Conservation (phyloP, 2,113 vertebrate genomes). For the Dinomys branickii region DNA sequence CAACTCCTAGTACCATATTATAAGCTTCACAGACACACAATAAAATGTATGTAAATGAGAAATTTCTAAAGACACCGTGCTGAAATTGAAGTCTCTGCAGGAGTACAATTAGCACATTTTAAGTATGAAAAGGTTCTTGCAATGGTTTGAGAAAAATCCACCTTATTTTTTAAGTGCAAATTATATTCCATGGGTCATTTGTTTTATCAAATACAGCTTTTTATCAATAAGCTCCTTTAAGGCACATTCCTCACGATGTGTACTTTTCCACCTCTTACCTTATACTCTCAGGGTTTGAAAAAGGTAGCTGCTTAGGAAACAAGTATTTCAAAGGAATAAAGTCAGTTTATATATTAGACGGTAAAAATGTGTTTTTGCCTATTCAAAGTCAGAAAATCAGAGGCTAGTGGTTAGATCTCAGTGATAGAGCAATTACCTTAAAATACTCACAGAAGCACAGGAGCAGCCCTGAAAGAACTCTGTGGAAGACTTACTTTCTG, state of each 20-base stretch:
- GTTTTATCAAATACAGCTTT: slow-evolving; percentile 6
- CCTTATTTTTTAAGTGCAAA: slow-evolving; percentile 25
- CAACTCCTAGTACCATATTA: neutral
- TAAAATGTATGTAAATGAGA: neutral
- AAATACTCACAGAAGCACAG: slow-evolving; percentile 4
- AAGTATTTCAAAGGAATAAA: slow-evolving; percentile 13
- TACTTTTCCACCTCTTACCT: neutral
- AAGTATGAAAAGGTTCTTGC: neutral
- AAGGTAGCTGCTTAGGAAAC: slow-evolving; percentile 8
- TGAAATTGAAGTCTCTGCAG: slow-evolving; percentile 41
- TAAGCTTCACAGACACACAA: neutral
- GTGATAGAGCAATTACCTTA: neutral
- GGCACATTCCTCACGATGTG: neutral
- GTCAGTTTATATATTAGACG: neutral
- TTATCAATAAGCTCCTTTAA: neutral
- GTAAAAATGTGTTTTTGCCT: neutral
- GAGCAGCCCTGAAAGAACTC: slow-evolving; percentile 4
- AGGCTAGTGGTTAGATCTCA: neutral
- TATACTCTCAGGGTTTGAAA: neutral
- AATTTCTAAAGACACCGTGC: neutral
- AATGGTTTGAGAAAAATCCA: neutral
- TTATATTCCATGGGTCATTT: neutral
- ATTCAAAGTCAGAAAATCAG: slow-evolving; percentile 37
- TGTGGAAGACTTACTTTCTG: neutral
- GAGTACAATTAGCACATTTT: slow-evolving; percentile 14